Evolutionary conservation across 2,797 vertebrate genomes (phyloP).

Genomic region (Cossypha caffra): DNA sequence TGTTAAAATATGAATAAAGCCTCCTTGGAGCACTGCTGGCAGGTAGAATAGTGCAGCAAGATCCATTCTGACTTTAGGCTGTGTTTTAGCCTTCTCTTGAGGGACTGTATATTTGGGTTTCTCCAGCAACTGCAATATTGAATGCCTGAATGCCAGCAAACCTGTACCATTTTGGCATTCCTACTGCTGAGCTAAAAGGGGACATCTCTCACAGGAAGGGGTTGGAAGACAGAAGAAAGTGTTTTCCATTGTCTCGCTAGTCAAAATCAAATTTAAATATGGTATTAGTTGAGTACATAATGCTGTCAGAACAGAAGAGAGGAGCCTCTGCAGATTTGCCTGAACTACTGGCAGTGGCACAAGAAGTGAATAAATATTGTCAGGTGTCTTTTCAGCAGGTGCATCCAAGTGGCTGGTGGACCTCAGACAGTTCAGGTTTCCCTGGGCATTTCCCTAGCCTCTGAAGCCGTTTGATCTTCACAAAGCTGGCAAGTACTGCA

Average conservation of each 20-base stretch:
- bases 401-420: background rate
- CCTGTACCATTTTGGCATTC: background rate
- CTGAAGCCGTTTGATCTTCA: background rate
- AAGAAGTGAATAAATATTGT: background rate
- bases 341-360: background rate
- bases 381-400: constrained; percentile 16
- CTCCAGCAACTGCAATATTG: background rate
- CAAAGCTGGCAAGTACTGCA: background rate
- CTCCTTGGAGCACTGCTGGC: background rate
- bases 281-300: background rate
- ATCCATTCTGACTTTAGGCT: background rate
- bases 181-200: background rate
- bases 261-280: background rate
- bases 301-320: background rate
- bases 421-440: background rate
- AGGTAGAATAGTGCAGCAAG: background rate
- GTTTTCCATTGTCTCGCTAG: background rate
- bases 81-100: background rate
- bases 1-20: background rate
- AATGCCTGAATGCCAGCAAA: background rate
- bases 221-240: background rate
- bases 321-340: background rate
- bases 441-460: background rate
- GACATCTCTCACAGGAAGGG: background rate
- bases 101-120: background rate